Base-by-base conservation (phyloP, 2,113 vertebrate species). In the Pterocles burchelli region DNA sequence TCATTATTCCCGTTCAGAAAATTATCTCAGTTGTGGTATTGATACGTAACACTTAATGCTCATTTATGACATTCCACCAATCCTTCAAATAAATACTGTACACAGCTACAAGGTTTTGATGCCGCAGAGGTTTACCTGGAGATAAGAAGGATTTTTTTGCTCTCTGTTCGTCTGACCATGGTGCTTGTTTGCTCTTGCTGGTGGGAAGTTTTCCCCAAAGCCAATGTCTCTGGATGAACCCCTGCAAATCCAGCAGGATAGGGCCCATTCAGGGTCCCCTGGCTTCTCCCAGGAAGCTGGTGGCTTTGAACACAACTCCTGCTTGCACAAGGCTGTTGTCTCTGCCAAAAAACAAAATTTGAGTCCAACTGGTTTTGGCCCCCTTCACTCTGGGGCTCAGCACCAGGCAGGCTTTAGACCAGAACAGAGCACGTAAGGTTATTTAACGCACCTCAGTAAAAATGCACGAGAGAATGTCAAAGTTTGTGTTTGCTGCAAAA, bases 401-500 rank as follows among this genome's bases (percentile, higher is more conserved):
- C 26, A 31, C 25, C 38, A 17, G 36, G 1, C 21, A 20, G 19
- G 46, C 7, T 59, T 74, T 43, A 36, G 25, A 74, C 29, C 17
- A 22, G 46, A 66, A 17, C 6, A 24, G 16, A 48, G 46, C 3
- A 0, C 21, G 41, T 41, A 25, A 33, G 19, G 31, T 55, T 38
- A 7, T 66, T 34, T 71, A 62, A 48, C 5, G 48, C 34, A 36
- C 12, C 20, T 43, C 0, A 57, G 19, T 19, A 68, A 43, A 72
- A 45, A 31, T 2, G 0, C 14, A 52, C 14, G 28, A 24, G 3
- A 43, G 20, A 31, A 41, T 87, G 70, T 54, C 8, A 16, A 87
- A 74, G 21, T 41, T 62, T 0, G 0, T 45, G 14, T 10, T 58
- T 1, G 0, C 15, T n/a, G 9, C 8, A 38, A 25, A 31, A 3